phyloP scores from a whole-genome alignment of 2,113 vertebrate genomes.

The Myrmecophaga tridactyla region DNA sequence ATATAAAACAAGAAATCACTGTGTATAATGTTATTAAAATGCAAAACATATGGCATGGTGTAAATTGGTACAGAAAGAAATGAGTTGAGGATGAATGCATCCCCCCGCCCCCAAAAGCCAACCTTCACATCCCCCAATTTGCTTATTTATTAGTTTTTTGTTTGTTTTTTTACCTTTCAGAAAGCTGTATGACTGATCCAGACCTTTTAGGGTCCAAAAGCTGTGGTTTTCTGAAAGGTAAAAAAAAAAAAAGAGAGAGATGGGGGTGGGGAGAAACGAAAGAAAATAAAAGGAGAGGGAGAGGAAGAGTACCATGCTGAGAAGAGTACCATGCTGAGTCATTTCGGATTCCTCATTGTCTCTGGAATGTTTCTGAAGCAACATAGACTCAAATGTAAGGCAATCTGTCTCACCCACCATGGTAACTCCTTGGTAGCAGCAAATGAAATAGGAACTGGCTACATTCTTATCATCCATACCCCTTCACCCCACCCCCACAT shows the following conservation, averaged over 20 bases:
- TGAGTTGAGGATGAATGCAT: not conserved
- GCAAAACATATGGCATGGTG: not conserved
- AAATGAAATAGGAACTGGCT: not conserved
- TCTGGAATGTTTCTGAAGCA: not conserved
- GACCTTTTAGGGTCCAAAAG: conserved; percentile 69
- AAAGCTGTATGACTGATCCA: conserved; percentile 67
- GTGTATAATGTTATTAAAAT: not conserved
- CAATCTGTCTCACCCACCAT: not conserved
- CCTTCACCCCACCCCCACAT: not conserved
- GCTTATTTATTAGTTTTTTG: not conserved
- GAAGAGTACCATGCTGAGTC: conserved; percentile 15
- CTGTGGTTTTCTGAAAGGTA: conserved; percentile 70
- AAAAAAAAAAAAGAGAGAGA: conserved; percentile 39
- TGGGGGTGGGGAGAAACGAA: no score
- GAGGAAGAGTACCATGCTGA: not conserved
- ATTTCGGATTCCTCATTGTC: not conserved
- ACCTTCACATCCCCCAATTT: not conserved
- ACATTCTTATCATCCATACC: not conserved
- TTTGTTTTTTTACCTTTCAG: conserved; percentile 70
- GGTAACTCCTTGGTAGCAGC: not conserved
- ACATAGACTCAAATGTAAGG: not conserved
- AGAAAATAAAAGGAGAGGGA: not conserved
- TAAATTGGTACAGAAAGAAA: not conserved
- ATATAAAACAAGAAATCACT: not conserved
- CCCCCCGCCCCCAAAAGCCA: not conserved